Evolutionary conservation across 2,113 vertebrate genomes (phyloP).

Genomic region (Phoenicopterus ruber): DNA sequence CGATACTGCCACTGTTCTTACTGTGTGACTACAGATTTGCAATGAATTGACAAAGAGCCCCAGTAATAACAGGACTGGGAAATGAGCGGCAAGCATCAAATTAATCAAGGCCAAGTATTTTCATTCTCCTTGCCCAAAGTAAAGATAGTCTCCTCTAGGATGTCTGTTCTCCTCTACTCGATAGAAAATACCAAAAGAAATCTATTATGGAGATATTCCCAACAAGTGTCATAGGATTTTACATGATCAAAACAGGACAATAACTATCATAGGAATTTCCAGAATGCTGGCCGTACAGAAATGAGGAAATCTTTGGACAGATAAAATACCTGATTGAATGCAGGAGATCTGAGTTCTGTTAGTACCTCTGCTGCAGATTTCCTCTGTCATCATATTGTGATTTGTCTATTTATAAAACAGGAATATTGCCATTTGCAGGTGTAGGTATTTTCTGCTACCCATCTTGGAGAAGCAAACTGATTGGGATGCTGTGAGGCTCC

Average conservation of each 20-base stretch:
- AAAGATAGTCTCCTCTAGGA: not conserved
- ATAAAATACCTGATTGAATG: not conserved
- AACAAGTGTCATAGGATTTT: not conserved
- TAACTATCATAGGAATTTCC: not conserved
- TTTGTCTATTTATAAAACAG: not conserved
- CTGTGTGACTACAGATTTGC: not conserved
- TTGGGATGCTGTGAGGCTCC: not conserved
- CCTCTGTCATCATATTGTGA: not conserved
- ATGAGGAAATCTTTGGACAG: not conserved
- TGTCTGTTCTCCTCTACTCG: not conserved
- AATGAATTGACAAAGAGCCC: not conserved
- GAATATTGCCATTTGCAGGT: not conserved
- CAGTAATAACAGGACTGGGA: not conserved
- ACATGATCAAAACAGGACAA: not conserved
- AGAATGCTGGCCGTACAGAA: not conserved
- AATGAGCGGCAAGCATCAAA: not conserved
- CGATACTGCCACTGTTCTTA: not conserved
- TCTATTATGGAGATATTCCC: not conserved
- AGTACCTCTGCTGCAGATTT: not conserved
- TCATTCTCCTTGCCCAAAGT: not conserved
- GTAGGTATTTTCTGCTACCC: not conserved
- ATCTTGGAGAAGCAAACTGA: not conserved
- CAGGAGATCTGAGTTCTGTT: not conserved
- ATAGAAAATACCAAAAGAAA: not conserved
- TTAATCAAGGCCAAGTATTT: not conserved